phyloP scores from a whole-genome alignment of 2,797 vertebrate species.

The Prunella strophiata region DNA sequence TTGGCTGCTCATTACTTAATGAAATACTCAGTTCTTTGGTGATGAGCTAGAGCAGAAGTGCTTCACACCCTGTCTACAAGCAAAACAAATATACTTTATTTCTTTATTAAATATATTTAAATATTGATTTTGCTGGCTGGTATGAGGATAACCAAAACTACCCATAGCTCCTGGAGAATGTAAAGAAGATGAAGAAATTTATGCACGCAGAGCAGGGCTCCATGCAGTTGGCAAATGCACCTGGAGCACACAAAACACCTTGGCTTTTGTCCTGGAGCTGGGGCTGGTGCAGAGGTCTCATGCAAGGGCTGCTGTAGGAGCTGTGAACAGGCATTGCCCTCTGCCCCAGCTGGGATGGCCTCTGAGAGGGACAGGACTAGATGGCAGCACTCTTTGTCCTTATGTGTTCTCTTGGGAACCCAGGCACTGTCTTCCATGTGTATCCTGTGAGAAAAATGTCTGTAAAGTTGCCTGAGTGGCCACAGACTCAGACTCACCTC shows the following conservation, averaged over 20 bases:
- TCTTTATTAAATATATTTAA: background rate
- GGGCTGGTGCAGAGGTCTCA: background rate
- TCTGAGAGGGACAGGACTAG: background rate
- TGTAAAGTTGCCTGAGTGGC: background rate
- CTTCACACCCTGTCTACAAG: background rate
- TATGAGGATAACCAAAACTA: background rate
- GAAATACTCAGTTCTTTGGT: background rate
- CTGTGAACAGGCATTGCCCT: background rate
- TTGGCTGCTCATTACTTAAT: background rate
- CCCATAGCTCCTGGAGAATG: background rate
- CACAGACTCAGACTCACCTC: background rate
- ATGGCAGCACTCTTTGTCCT: background rate
- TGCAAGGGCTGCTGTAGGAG: background rate
- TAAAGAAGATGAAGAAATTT: background rate
- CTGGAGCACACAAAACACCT: background rate
- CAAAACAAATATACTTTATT: background rate
- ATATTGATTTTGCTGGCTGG: background rate
- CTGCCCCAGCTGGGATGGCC: background rate
- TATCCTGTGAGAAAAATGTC: background rate
- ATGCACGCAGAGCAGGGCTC: background rate
- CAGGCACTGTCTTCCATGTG: accelerated
- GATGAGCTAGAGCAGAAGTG: background rate
- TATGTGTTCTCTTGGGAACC: background rate
- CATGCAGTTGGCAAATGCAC: background rate
- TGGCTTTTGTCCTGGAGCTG: background rate